Conservation (phyloP, 2,113 vertebrate species). For the Macquaria australasica region DNA sequence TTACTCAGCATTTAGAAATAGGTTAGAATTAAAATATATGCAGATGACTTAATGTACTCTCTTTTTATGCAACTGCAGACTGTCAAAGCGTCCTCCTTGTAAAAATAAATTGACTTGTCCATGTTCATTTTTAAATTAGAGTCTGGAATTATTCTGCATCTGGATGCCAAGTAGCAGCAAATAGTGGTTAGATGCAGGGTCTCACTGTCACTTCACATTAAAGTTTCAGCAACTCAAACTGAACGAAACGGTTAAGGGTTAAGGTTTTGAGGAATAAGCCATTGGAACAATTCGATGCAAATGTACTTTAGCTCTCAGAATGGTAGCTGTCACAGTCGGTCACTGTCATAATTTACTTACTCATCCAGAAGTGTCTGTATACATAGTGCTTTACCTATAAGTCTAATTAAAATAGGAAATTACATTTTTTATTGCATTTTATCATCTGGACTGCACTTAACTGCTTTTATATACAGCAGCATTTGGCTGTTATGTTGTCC, state of each 20-base stretch:
- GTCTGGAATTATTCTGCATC: not conserved
- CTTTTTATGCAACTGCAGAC: not conserved
- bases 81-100: not conserved
- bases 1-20: conserved; percentile 59
- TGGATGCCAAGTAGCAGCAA: not conserved
- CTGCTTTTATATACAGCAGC: conserved; percentile 8
- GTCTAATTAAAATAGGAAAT: conserved; percentile 1
- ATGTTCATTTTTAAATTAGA: conserved; percentile 14
- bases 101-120: conserved; percentile 25
- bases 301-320: conserved; percentile 43
- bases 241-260: conserved; percentile 51
- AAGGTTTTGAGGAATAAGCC: conserved; percentile 49
- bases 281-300: conserved; percentile 59
- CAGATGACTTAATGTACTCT: conserved; percentile 20
- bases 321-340: conserved; percentile 54
- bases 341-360: conserved; percentile 50
- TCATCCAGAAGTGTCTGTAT: conserved; percentile 1
- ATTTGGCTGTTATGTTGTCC: not conserved
- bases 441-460: not conserved
- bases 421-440: not conserved
- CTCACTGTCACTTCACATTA: conserved; percentile 59
- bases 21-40: conserved; percentile 17
- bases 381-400: not conserved
- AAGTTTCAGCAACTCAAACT: conserved; percentile 23
- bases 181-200: not conserved